Base-by-base conservation (phyloP, 2,797 vertebrate genomes). In the Emys orbicularis region DNA sequence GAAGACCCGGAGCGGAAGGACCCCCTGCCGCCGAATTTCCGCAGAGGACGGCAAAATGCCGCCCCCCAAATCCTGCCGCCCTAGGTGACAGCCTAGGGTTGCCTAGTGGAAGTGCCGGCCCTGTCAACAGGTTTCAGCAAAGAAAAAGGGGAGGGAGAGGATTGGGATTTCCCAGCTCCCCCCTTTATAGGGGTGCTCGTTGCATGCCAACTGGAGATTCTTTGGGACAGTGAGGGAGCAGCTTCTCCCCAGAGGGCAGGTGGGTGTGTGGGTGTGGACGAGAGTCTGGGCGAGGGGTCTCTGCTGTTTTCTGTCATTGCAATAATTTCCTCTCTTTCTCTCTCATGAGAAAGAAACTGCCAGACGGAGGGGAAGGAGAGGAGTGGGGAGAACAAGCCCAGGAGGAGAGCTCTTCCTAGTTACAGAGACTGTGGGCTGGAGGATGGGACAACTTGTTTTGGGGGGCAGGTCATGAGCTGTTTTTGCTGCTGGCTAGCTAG, bases 261-360 rank as follows among this genome's bases (percentile, higher is more conserved):
- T 93, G 93, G 59, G 68, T 79, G 88, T 65, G 49, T 92, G 23
- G 3, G 49, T 53, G 12, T 90, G 81, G n/a, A 27, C 50, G 87
- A 61, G 89, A 49, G 85, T 65, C 44, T 49, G 74, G 74, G 74
- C 27, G 5, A 85, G 84, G 94, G 92, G 77, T 57, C 86, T 96
- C 94, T 96, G 93, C 96, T 94, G 94, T 96, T 95, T 96, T 94
- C 93, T 92, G 94, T 88, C 81, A 91, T 96, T 0, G 2, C 84
- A 84, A 47, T 79, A 92, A 92, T 93, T 97, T 96, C 74, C 89
- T 94, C 94, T 79, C 95, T 93, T 97, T 96, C 2, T 93, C 96
- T 93, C 96, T 97, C 96, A 97, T 94, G 94, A 97, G 95, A 93
- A 94, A 95, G 94, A 94, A 97, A 94, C 96, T 81, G 96, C 65